A percentile compares a stretch with the other conserved stretches of the same genome.
Conservation (phyloP, 2,113 vertebrate genomes). For the Trichechus manatus region DNA sequence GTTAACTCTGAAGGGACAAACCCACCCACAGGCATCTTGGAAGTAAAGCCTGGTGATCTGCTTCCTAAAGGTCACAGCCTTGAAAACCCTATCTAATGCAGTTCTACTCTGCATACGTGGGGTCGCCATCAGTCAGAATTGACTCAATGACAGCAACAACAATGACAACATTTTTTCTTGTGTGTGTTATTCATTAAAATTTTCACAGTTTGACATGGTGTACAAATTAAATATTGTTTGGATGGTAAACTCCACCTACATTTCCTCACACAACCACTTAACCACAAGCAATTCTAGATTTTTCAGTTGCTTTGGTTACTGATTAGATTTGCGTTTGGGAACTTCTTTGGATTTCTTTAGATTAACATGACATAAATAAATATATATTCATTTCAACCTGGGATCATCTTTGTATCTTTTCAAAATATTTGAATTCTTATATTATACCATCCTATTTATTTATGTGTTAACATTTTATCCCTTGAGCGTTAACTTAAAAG, state of each 20-base stretch:
- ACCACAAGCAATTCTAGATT: not conserved
- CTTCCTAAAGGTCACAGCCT: no score
- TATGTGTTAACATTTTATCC: not conserved
- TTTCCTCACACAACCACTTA: not conserved
- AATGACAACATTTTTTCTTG: no score
- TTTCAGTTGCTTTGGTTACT: not conserved
- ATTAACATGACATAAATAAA: not conserved
- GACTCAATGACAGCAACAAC: no score
- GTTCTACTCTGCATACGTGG: no score
- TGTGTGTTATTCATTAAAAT: not conserved
- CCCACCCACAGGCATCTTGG: no score
- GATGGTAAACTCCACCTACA: not conserved
- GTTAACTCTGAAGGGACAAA: no score
- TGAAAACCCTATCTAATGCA: no score
- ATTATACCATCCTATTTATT: not conserved
- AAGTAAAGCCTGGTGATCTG: no score
- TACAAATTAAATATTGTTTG: constrained; percentile 21
- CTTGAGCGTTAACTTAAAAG: not conserved
- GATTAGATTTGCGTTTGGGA: not conserved
- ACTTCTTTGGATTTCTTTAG: not conserved
- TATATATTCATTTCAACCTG: not conserved
- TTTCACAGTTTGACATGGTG: not conserved
- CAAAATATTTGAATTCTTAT: not conserved
- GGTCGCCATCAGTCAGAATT: no score
- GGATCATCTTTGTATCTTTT: not conserved